A percentile compares a stretch with the other conserved stretches of the same genome.
These are phyloP conservation scores for Myripristis murdjan DNA, from an alignment of 2,797 vertebrate species.

Conservation along the genomic window DNA sequence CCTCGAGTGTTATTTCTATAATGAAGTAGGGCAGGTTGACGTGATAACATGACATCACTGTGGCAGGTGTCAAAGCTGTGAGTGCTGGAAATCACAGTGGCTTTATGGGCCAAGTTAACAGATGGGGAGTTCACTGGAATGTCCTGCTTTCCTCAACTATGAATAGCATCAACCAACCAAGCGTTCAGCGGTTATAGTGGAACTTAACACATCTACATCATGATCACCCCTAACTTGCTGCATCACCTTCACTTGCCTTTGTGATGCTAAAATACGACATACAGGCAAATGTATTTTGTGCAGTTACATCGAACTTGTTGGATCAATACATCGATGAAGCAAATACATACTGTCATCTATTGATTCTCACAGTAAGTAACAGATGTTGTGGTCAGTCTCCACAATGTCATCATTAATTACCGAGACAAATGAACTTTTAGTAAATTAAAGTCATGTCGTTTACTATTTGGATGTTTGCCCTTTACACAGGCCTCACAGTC, in stretches of 20 bases:
- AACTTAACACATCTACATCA: conserved; percentile 18
- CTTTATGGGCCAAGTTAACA: conserved; percentile 73
- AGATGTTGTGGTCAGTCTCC: conserved; percentile 11
- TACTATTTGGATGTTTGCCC: neutral
- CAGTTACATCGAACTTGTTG: neutral
- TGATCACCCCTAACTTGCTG: neutral
- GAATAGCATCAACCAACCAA: conserved; percentile 64
- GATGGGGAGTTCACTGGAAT: conserved; percentile 65
- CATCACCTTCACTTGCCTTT: conserved; percentile 9
- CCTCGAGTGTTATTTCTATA: conserved; percentile 18
- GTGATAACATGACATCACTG: conserved; percentile 67
- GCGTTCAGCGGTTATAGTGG: conserved; percentile 18
- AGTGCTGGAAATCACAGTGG: conserved; percentile 68
- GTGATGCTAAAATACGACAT: neutral
- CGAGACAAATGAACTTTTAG: conserved; percentile 14
- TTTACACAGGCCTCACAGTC: too few relatives aligned
- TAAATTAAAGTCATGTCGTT: conserved; percentile 6
- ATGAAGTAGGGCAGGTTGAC: conserved; percentile 49
- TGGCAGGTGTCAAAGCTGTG: conserved; percentile 77
- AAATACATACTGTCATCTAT: neutral
- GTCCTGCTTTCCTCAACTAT: conserved; percentile 54
- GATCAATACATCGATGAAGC: conserved; percentile 16
- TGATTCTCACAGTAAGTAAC: conserved; percentile 2
- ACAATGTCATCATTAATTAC: conserved; percentile 3
- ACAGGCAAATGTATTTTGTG: neutral